Evolutionary conservation across 2,113 vertebrate species (phyloP).

Genomic region (Oophaga pumilio): DNA sequence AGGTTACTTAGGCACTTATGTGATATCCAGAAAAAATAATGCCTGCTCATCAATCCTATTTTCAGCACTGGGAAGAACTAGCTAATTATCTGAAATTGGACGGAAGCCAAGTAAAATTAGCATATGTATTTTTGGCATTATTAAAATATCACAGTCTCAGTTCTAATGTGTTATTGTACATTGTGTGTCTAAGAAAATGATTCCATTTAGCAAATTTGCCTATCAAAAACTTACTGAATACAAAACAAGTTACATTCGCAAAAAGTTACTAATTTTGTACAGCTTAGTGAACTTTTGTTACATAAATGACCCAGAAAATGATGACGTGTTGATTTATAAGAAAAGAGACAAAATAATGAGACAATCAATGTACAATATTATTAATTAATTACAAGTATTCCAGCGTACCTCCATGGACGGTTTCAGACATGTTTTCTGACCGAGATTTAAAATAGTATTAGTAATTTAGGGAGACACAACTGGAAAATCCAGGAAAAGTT

Average conservation of each 20-base stretch:
- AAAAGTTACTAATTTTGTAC: neutral
- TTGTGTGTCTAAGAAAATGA: neutral
- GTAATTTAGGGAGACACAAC: no score
- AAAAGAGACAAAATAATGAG: no score
- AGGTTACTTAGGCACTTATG: slow-evolving; percentile 32
- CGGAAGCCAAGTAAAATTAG: slow-evolving; percentile 7
- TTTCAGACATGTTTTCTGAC: no score
- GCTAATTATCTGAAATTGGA: slow-evolving; percentile 47
- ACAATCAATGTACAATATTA: no score
- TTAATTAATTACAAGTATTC: no score
- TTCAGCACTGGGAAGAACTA: slow-evolving; percentile 24
- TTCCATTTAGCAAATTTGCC: neutral
- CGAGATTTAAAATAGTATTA: no score
- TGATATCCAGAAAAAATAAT: slow-evolving; percentile 15
- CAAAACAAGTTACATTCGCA: no score
- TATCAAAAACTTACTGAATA: neutral
- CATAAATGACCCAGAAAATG: neutral
- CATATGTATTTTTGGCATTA: slow-evolving; percentile 19
- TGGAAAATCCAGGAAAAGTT: no score
- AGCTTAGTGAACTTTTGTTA: neutral
- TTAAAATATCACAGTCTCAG: slow-evolving; percentile 34
- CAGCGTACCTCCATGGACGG: no score
- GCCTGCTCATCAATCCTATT: slow-evolving; percentile 41
- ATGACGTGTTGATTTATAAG: no score
- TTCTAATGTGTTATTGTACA: slow-evolving; percentile 38